A percentile compares a stretch with the other conserved stretches of the same genome.
Evolutionary conservation across 2,888 invertebrate genomes (phyloP).

Genomic region (Oligia strigilis): DNA sequence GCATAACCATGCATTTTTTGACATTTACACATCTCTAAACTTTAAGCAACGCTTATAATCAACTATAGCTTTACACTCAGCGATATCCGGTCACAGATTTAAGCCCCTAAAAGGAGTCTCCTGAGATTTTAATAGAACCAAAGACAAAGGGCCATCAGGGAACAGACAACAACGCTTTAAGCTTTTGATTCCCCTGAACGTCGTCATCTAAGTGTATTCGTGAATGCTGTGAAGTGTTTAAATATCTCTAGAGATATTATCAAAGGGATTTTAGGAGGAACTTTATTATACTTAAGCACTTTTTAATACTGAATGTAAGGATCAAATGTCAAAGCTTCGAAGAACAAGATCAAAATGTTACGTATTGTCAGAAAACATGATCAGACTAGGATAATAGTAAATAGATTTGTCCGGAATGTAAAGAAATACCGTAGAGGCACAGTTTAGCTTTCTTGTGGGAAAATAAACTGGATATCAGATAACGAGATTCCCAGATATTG

Average conservation of each 20-base stretch:
- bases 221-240: constrained; percentile 40
- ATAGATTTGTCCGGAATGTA: constrained; percentile 34
- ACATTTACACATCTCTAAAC: neutral
- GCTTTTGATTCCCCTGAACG: constrained; percentile 53
- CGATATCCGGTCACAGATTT: constrained; percentile 9
- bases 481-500: constrained; percentile 74
- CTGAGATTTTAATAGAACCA: constrained; percentile 31
- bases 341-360: neutral
- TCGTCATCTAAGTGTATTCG: constrained; percentile 42
- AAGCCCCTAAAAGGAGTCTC: constrained; percentile 32
- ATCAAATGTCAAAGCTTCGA: neutral
- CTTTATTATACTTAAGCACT: neutral
- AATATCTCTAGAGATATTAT: constrained; percentile 37
- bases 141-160: constrained; percentile 55
- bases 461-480: constrained; percentile 74
- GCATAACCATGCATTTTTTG: neutral
- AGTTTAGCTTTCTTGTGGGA: constrained; percentile 77
- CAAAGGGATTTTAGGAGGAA: constrained; percentile 13
- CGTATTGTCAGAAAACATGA: neutral
- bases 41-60: neutral
- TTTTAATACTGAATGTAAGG: neutral
- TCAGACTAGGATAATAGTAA: neutral
- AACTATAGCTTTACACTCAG: neutral
- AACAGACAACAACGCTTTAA: constrained; percentile 46
- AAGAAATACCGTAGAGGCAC: constrained; percentile 43